Evolutionary conservation across 2,113 vertebrate genomes (phyloP).

Genomic region (Dicerorhinus sumatrensis): DNA sequence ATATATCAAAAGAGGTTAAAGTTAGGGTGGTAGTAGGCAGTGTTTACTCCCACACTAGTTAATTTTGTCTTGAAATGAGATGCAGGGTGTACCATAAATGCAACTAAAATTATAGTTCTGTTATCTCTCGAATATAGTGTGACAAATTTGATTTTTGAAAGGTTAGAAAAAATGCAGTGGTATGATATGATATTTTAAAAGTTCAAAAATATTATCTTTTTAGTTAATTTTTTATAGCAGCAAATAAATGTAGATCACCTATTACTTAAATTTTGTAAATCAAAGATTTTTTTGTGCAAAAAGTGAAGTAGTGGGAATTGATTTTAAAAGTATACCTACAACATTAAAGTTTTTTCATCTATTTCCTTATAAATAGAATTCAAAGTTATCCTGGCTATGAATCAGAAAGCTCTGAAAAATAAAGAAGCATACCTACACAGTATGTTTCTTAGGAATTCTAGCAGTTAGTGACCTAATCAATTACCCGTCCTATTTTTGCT

Average conservation of each 20-base stretch:
- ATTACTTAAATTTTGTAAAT: constrained; percentile 36
- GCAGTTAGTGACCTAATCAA: not conserved
- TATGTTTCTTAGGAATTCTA: not conserved
- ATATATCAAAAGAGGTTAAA: constrained; percentile 66
- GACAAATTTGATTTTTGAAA: constrained; percentile 77
- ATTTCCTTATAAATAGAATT: not conserved
- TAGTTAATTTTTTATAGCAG: constrained; percentile 44
- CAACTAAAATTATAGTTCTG: constrained; percentile 65
- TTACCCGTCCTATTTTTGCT: not conserved
- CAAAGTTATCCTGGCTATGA: not conserved
- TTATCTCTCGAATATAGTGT: constrained; percentile 53
- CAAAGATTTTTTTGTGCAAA: not conserved
- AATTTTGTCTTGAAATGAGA: constrained; percentile 69
- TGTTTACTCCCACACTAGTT: constrained; percentile 61
- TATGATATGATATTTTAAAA: constrained; percentile 73
- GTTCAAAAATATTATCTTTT: constrained; percentile 67
- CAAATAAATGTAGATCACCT: constrained; percentile 51
- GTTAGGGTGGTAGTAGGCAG: constrained; percentile 12
- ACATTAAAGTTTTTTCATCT: constrained; percentile 2
- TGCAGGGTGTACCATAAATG: constrained; percentile 34
- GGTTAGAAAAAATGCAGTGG: constrained; percentile 61
- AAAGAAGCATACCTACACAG: fast-evolving
- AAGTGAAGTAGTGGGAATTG: not conserved
- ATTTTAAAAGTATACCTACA: constrained; percentile 7
- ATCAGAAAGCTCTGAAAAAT: not conserved